Base-by-base conservation (phyloP, 2,888 invertebrate genomes). In the Lamellibrachia satsuma region DNA sequence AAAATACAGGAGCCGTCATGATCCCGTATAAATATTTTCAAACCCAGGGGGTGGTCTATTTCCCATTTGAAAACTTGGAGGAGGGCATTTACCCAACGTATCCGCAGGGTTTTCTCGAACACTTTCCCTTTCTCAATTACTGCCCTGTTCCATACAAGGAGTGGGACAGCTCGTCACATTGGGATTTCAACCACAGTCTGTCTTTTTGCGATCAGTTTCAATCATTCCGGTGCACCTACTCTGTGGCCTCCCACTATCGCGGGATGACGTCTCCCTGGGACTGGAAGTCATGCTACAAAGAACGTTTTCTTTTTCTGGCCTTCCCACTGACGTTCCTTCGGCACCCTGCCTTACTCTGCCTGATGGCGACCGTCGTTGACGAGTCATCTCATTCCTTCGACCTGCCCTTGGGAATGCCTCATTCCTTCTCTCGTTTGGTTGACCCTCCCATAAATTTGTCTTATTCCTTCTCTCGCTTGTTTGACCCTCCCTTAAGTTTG, bases 191-290 rank as follows among this genome's bases (percentile, higher is more conserved):
- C 60, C 3, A 75, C 75, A 75, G 22, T 75, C 22, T 22, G 75
- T n/a, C 22, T 15, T 75, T 6, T 22, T 22, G 22, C 4, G 75
- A 22, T 22, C 2, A 15, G 75, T 75, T 75, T 22, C 75, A 75
- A 75, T 22, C 15, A n/a, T 22, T 75, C 75, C 75, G 6, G 22
- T 22, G 22, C 75, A 4, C 75, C 91, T 51, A 90, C 91, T 52
- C 27, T 55, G 90, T 90, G 91, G 92, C 52, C 90, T 55, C 90
- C 90, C 52, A 91, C 91, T 75, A n/a, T 3, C 9, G 52, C 57
- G 27, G 51, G 51, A 52, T n/a, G 55, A 75, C 75, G 6, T 22
- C 75, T 75, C 75, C n/a, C 75, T 75, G 75, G 6, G 75, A 0
- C 75, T 75, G 22, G 75, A 75, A 6, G 75, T 1, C 15, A n/a